Evolutionary conservation across 2,888 invertebrate genomes (phyloP), one percentile per base, ranked within the genome.

Genomic region (Gymnoscelis rufifasciata): DNA sequence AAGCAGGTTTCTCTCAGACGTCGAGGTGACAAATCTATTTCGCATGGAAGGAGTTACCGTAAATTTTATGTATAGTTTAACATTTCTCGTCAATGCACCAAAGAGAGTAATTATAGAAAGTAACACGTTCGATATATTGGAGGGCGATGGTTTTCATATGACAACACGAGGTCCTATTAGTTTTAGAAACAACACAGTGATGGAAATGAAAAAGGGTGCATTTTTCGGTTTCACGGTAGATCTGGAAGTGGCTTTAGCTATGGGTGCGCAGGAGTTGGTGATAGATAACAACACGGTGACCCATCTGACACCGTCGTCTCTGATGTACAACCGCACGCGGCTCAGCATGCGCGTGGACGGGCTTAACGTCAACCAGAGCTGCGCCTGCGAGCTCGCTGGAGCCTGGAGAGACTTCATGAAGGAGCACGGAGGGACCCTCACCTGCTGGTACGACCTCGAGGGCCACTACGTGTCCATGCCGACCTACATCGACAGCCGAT

Each of bases 1-100:
- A 3, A 94, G 94, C 59, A 89, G 93, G 51, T 90, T 92, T 46
- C 90, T 95, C 68, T 93, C 93, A 46, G 94, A 95, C 61, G 82
- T 95, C 38, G 92, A 92, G 62, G 92, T 95, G 28, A 89, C 88
- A 40, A 88, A 92, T 60, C 87, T 90, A 46, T 90, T 95, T 55
- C 83, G 89, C 57, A 89, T 95, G 64, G 90, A 91, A 52, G 91
- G 92, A 54, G 91, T 93, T 51, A 86, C 71, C 35, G 90, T 94
- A 62, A 88, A 90, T 44, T 88, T 86, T 54, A 77, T 95, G 36
- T 89, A 90, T 59, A 92, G 94, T 59, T 91, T 91, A 56, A 93
- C 93, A 13, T 93, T 95, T 78, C 91, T 92, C 59, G 88, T 93
- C 54, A 89, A 81, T 60, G 89, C 90, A 62, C 91, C 93, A 62